phyloP scores from a whole-genome alignment of 2,797 vertebrate species.

The Mastacembelus armatus region DNA sequence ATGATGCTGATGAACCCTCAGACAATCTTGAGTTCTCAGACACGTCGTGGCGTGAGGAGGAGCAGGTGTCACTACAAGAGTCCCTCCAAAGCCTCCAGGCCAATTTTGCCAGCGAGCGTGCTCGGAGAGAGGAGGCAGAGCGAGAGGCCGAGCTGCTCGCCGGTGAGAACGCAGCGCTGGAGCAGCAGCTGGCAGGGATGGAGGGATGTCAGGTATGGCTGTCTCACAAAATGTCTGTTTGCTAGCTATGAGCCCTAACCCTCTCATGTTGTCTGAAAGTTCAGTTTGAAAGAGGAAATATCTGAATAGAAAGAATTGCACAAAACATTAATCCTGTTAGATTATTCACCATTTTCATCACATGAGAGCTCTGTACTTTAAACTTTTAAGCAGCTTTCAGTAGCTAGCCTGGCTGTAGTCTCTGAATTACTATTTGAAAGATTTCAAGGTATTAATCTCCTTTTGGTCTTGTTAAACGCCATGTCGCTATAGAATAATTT shows the following conservation, averaged over 20 bases:
- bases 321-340: no score
- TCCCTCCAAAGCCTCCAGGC: conserved; percentile 86
- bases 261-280: no score
- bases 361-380: no score
- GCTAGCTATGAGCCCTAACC: neutral
- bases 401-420: no score
- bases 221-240: neutral
- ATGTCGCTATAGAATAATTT: no score
- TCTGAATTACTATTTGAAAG: no score
- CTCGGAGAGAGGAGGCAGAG: conserved; percentile 84
- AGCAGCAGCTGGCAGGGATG: conserved; percentile 82
- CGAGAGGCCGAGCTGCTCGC: conserved; percentile 86
- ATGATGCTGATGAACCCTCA: conserved; percentile 59
- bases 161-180: conserved; percentile 87
- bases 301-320: neutral
- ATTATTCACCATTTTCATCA: no score
- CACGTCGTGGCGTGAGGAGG: conserved; percentile 84
- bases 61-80: conserved; percentile 86
- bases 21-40: conserved; percentile 56
- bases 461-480: no score
- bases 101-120: conserved; percentile 88
- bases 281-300: no score
- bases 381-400: no score
- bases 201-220: conserved; percentile 78
- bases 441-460: no score